A percentile compares a stretch with the other conserved stretches of the same genome.
Conservation (phyloP, 2,797 vertebrate genomes). For the Erpetoichthys calabaricus region DNA sequence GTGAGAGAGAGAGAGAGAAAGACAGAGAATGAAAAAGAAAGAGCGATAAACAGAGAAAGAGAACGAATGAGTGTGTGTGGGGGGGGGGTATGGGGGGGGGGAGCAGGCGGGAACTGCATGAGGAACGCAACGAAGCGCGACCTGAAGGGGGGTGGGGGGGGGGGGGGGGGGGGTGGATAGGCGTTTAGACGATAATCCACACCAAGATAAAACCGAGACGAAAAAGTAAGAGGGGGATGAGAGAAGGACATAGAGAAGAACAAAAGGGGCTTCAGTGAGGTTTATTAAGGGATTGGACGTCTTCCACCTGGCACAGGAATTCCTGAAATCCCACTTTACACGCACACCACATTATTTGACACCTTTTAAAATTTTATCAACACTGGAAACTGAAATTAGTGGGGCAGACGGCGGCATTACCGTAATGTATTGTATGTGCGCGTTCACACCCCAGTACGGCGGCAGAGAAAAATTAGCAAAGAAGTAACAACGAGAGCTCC, state of each 20-base stretch:
- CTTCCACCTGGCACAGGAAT: too few relatives aligned
- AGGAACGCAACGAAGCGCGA: neutral
- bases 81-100: conserved; percentile 7
- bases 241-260: neutral
- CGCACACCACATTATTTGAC: too few relatives aligned
- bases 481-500: too few relatives aligned
- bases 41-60: conserved; percentile 1
- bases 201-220: neutral
- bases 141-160: conserved; percentile 20
- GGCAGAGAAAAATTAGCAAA: too few relatives aligned
- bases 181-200: conserved; percentile 19
- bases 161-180: conserved; percentile 34
- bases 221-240: neutral
- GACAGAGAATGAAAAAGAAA: conserved; percentile 9
- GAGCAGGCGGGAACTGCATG: neutral
- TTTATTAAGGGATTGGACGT: too few relatives aligned
- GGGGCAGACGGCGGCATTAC: too few relatives aligned
- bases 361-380: too few relatives aligned
- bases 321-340: too few relatives aligned
- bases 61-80: neutral
- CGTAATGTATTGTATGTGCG: too few relatives aligned
- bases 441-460: too few relatives aligned
- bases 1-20: conserved; percentile 24
- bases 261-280: neutral
- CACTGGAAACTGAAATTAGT: too few relatives aligned